Conservation (phyloP, 2,113 vertebrate genomes). For the Notarius quadriscutis region DNA sequence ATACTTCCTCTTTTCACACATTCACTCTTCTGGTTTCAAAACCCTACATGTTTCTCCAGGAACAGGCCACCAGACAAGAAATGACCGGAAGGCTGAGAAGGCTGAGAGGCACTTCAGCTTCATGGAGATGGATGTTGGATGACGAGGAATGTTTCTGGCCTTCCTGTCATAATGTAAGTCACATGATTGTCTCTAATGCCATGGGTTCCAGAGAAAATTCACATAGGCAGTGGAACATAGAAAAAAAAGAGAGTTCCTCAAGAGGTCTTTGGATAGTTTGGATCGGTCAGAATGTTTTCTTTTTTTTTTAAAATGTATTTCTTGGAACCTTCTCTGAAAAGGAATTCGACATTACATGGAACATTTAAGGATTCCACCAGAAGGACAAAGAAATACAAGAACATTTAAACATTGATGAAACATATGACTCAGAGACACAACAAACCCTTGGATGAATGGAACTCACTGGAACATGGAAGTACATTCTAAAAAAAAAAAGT, state of each 20-base stretch:
- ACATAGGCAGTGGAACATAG: neutral
- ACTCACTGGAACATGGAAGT: neutral
- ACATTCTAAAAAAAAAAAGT: neutral
- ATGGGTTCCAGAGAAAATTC: neutral
- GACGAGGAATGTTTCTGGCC: constrained; percentile 34
- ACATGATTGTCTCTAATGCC: neutral
- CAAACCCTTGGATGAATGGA: neutral
- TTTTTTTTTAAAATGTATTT: neutral
- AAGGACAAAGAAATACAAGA: neutral
- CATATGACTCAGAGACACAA: neutral
- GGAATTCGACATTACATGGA: neutral
- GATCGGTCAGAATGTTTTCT: too few species aligned
- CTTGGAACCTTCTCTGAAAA: neutral
- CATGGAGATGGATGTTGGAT: constrained; percentile 48
- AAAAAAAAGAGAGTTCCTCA: neutral
- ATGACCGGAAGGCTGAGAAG: neutral
- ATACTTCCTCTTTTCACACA: constrained; percentile 59
- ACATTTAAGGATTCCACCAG: neutral
- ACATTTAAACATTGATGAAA: neutral
- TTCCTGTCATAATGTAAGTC: constrained; percentile 12
- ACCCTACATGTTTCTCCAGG: constrained; percentile 56
- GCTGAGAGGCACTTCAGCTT: neutral
- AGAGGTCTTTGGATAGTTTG: neutral
- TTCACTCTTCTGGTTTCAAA: constrained; percentile 43
- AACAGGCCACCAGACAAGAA: neutral